Evolutionary conservation across 2,888 invertebrate species (phyloP).

Genomic region (Patella pellucida): DNA sequence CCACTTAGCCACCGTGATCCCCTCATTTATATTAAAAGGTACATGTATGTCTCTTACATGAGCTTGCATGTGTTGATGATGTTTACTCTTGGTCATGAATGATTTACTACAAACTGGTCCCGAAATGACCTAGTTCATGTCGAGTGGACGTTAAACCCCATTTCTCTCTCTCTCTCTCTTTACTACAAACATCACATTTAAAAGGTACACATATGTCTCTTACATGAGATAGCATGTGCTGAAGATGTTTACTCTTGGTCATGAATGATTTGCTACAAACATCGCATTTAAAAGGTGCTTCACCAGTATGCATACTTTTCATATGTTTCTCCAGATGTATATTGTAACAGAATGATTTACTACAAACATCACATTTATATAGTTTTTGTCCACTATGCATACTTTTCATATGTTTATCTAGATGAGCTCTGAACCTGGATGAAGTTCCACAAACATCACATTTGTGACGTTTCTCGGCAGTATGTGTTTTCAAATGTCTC

Average conservation of each 20-base stretch:
- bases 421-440: neutral
- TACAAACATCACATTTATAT: no score
- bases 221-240: neutral
- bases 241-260: neutral
- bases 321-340: no score
- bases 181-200: conserved; percentile 1
- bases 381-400: neutral
- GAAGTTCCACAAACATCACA: neutral
- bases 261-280: neutral
- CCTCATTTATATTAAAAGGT: no score
- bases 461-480: neutral
- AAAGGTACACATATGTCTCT: neutral
- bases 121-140: neutral
- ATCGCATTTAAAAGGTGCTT: no score
- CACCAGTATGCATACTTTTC: no score
- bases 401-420: neutral
- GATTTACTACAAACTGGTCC: neutral
- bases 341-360: neutral
- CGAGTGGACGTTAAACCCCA: neutral
- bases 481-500: neutral
- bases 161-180: neutral
- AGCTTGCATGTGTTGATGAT: neutral
- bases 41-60: neutral
- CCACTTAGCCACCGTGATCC: no score
- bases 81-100: neutral